Evolutionary conservation across 1,140 invertebrate species (phyloP).

Genomic region (Plodia interpunctella): DNA sequence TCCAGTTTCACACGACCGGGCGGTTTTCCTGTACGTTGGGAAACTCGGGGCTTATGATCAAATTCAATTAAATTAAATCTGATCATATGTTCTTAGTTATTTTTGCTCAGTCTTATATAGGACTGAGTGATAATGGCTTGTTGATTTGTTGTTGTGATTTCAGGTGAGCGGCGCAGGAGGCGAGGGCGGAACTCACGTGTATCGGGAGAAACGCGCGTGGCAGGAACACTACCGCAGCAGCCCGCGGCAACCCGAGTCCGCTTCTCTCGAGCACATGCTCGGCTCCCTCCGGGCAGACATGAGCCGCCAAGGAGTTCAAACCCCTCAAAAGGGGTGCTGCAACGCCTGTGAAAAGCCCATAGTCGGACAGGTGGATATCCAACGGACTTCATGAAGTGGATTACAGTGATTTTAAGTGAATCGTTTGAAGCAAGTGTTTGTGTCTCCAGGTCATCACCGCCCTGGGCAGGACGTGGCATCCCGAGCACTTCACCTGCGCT

Average conservation of each 20-base stretch:
- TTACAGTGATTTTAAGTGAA: slow-evolving; percentile 6
- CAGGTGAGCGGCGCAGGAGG: slow-evolving; percentile 62
- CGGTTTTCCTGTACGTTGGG: slow-evolving; percentile 57
- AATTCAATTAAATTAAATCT: slow-evolving; percentile 20
- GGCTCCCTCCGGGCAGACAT: slow-evolving; percentile 92
- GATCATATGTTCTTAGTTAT: not conserved
- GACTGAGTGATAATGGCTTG: slow-evolving; percentile 9
- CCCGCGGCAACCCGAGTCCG: slow-evolving; percentile 64
- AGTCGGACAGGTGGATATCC: slow-evolving; percentile 90
- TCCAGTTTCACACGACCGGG: slow-evolving; percentile 49
- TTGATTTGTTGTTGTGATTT: slow-evolving; percentile 19
- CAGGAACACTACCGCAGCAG: slow-evolving; percentile 70
- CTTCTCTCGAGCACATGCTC: slow-evolving; percentile 75
- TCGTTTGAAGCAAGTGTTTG: slow-evolving; percentile 20
- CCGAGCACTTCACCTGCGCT: slow-evolving; percentile 98
- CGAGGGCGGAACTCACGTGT: slow-evolving; percentile 59
- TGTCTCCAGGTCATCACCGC: slow-evolving; percentile 90
- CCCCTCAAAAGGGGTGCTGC: slow-evolving; percentile 98
- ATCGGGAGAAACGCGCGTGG: slow-evolving; percentile 66
- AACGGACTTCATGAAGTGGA: slow-evolving; percentile 1
- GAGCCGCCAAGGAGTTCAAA: slow-evolving; percentile 97
- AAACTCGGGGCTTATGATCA: slow-evolving; percentile 21
- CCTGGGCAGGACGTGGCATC: slow-evolving; percentile 99
- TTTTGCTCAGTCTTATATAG: not conserved
- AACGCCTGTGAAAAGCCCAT: slow-evolving; percentile 98